Evolutionary conservation across 2,888 invertebrate genomes (phyloP).

Genomic region (Pyrocoelia pectoralis): DNA sequence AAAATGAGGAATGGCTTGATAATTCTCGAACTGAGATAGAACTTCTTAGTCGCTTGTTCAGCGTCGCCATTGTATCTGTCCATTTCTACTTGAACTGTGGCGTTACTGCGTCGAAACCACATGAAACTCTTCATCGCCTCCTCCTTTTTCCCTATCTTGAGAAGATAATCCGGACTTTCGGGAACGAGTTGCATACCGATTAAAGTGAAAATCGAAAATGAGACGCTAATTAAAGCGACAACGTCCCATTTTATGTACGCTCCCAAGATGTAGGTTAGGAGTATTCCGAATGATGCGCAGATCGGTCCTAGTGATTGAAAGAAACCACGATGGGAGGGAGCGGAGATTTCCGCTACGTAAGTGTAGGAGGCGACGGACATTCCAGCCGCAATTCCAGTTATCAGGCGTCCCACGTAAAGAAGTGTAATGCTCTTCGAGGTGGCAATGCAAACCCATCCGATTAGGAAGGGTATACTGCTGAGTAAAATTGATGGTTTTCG

Average conservation of each 20-base stretch:
- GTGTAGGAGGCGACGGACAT: conserved; percentile 75
- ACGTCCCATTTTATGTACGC: conserved; percentile 73
- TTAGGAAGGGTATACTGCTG: conserved; percentile 71
- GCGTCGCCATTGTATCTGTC: conserved; percentile 65
- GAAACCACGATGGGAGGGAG: conserved; percentile 72
- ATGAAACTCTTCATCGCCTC: conserved; percentile 69
- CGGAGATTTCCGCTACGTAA: conserved; percentile 74
- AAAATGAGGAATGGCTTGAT: conserved; percentile 74
- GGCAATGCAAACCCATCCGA: conserved; percentile 76
- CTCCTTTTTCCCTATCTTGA: conserved; percentile 66
- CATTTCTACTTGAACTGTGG: conserved; percentile 69
- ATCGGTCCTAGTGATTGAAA: conserved; percentile 75
- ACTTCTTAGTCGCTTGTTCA: conserved; percentile 46
- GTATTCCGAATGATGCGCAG: conserved; percentile 75
- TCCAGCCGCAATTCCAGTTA: conserved; percentile 75
- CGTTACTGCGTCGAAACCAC: conserved; percentile 72
- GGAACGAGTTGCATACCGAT: conserved; percentile 70
- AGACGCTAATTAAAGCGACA: conserved; percentile 70
- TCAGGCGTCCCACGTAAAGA: conserved; percentile 72
- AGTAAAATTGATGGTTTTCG: conserved; percentile 70
- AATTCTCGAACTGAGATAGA: conserved; percentile 63
- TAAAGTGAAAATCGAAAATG: conserved; percentile 65
- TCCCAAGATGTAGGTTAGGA: conserved; percentile 73
- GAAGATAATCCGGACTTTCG: conserved; percentile 75
- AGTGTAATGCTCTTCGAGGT: conserved; percentile 68